Conservation (phyloP, 2,113 vertebrate species). For the Apistogramma diplotaenia region DNA sequence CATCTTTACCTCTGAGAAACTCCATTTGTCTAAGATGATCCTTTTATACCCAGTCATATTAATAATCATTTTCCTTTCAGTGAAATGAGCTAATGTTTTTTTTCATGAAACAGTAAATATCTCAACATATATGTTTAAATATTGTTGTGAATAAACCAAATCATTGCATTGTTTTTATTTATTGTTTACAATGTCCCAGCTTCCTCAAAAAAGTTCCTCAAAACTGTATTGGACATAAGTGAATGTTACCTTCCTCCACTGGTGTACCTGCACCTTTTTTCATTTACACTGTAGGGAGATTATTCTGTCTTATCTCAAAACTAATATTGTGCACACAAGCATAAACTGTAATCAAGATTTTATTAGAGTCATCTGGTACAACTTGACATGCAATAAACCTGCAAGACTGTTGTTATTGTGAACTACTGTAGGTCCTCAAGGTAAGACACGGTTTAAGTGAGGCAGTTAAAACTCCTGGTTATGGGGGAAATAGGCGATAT, state of each 20-base stretch:
- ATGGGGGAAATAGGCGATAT: not conserved
- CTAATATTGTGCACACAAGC: not conserved
- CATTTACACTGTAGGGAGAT: not conserved
- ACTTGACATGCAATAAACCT: not conserved
- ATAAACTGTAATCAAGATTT: not conserved
- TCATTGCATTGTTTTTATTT: not conserved
- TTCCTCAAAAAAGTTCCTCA: not conserved
- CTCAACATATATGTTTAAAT: not conserved
- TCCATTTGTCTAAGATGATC: not conserved
- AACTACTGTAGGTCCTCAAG: not conserved
- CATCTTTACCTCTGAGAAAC: not conserved
- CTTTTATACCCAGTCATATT: not conserved
- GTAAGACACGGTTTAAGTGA: not conserved
- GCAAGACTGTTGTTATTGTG: not conserved
- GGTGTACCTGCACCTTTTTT: not conserved
- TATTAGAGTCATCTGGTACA: conserved; percentile 1
- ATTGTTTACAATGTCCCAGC: too few species aligned
- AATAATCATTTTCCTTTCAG: not conserved
- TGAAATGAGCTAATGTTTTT: too few species aligned
- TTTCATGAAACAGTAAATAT: too few species aligned
- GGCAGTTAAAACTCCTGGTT: not conserved
- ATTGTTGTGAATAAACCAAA: not conserved
- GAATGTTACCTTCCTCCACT: not conserved
- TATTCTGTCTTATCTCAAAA: not conserved
- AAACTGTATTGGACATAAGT: not conserved